phyloP scores from a whole-genome alignment of 2,113 vertebrate genomes.

The Ailurus styani region DNA sequence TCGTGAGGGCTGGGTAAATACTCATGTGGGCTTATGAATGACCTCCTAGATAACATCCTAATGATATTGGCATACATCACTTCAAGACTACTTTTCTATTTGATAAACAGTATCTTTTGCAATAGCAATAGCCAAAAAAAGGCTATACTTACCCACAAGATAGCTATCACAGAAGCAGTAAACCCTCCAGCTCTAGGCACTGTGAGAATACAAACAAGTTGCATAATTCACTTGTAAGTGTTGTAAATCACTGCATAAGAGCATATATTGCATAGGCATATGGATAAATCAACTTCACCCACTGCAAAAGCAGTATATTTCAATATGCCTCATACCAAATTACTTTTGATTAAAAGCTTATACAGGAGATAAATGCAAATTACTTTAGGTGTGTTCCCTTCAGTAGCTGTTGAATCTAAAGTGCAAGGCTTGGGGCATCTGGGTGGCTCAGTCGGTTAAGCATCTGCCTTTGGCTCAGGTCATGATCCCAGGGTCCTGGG shows the following conservation, averaged over 20 bases:
- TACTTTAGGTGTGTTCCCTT: constrained; percentile 48
- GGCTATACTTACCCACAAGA: background rate
- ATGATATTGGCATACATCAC: background rate
- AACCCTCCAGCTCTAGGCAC: background rate
- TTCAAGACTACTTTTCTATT: background rate
- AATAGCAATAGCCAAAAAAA: background rate
- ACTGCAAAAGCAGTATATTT: constrained; percentile 63
- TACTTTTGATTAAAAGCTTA: constrained; percentile 79
- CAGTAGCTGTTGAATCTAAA: constrained; percentile 73
- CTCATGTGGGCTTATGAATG: background rate
- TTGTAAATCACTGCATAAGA: constrained; percentile 47
- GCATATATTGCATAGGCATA: background rate
- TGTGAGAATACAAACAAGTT: background rate
- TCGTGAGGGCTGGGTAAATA: background rate
- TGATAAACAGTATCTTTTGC: background rate
- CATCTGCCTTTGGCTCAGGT: too few species aligned
- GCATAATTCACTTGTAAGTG: background rate
- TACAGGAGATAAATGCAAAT: constrained; percentile 76
- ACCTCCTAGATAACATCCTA: background rate
- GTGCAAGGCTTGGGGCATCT: constrained; percentile 43
- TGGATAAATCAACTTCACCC: constrained; percentile 71
- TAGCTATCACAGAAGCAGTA: background rate
- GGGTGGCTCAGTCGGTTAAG: too few species aligned
- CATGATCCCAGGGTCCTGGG: too few species aligned
- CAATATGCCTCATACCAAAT: constrained; percentile 72